A percentile compares a stretch with the other conserved stretches of the same genome.
Evolutionary conservation across 2,888 invertebrate species (phyloP).

Genomic region (Netelia inedita): DNA sequence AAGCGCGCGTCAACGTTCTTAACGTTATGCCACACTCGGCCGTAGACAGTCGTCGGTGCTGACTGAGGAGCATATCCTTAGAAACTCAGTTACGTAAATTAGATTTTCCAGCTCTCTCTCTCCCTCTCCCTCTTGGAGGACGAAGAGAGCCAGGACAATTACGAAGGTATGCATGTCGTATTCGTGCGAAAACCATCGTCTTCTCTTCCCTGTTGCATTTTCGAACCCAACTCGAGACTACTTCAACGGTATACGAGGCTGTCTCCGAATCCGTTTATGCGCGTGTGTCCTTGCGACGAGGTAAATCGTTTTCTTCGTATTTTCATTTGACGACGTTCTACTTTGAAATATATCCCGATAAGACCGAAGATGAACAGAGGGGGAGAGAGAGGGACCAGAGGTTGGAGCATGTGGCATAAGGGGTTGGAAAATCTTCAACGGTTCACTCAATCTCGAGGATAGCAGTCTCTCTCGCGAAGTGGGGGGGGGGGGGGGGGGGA

Average conservation of each 20-base stretch:
- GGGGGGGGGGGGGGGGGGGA: too few species aligned
- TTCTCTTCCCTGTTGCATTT: conserved; percentile 5
- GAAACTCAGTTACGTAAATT: conserved; percentile 83
- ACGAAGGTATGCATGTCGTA: not conserved
- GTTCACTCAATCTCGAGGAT: conserved; percentile 58
- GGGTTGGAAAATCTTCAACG: conserved; percentile 41
- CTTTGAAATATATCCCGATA: conserved; percentile 45
- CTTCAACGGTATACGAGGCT: not conserved
- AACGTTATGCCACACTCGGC: conserved; percentile 1
- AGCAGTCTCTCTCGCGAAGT: conserved; percentile 27
- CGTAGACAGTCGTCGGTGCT: conserved; percentile 55
- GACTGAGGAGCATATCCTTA: conserved; percentile 78
- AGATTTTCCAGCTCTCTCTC: conserved; percentile 81
- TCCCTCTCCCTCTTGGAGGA: not conserved
- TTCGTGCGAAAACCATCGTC: not conserved
- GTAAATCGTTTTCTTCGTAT: not conserved
- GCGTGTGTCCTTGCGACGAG: not conserved
- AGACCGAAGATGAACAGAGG: conserved; percentile 15
- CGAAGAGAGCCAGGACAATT: not conserved
- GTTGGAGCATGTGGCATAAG: not conserved
- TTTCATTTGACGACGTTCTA: conserved; percentile 8
- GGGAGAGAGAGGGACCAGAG: conserved; percentile 2
- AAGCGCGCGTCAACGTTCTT: conserved; percentile 72
- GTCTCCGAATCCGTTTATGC: conserved; percentile 9
- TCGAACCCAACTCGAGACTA: not conserved